Evolutionary conservation across 2,113 vertebrate species (phyloP).

Genomic region (Malurus melanocephalus): DNA sequence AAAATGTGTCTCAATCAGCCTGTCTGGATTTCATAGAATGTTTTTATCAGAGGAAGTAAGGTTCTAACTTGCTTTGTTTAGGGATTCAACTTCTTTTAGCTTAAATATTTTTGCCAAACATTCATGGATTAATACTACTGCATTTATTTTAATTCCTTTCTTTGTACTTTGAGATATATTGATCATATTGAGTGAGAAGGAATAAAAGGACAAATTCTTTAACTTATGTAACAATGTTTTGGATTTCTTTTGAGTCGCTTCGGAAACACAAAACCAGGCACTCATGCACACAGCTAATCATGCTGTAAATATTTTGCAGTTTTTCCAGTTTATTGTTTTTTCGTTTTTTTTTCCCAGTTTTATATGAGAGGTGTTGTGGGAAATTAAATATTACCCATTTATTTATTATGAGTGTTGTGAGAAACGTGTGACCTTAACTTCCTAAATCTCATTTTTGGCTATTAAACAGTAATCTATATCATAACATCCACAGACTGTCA

Average conservation of each 20-base stretch:
- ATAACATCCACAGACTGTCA: conserved; percentile 53
- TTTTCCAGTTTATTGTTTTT: conserved; percentile 27
- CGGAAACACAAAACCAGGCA: conserved; percentile 56
- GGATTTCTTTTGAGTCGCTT: conserved; percentile 56
- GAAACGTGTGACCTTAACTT: conserved; percentile 65
- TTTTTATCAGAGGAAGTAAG: conserved; percentile 41
- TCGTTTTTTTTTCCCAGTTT: neutral
- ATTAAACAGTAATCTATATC: conserved; percentile 63
- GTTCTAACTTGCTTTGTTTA: conserved; percentile 60
- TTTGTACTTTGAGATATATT: neutral
- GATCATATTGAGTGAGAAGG: neutral
- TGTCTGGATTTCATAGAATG: conserved; percentile 54
- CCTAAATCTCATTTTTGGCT: conserved; percentile 68
- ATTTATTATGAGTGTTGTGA: conserved; percentile 49
- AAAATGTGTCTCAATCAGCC: conserved; percentile 75
- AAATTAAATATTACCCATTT: conserved; percentile 61
- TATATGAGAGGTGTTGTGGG: conserved; percentile 35
- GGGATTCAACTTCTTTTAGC: conserved; percentile 48
- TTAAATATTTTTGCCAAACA: conserved; percentile 42
- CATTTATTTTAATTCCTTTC: neutral
- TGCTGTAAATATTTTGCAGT: conserved; percentile 58
- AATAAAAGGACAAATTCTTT: conserved; percentile 44
- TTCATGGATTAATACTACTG: neutral
- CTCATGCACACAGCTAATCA: conserved; percentile 50
- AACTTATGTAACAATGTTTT: conserved; percentile 43